A percentile compares a stretch with the other conserved stretches of the same genome.
phyloP scores from a whole-genome alignment of 2,113 vertebrate species.

The Bubo blakistoni region DNA sequence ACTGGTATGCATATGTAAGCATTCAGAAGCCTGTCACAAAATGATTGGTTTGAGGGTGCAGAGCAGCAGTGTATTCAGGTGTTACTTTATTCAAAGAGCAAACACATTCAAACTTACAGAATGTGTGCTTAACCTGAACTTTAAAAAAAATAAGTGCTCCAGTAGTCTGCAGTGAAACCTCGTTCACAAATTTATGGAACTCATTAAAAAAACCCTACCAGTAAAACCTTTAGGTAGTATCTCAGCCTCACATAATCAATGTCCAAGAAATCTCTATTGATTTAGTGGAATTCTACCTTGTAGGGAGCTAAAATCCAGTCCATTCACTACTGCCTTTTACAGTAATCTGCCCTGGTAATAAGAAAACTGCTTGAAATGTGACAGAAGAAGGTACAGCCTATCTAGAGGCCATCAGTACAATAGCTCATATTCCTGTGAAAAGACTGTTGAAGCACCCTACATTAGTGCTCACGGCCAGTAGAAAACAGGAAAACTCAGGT shows the following conservation, averaged over 20 bases:
- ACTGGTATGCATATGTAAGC: not conserved
- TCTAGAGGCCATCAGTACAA: not conserved
- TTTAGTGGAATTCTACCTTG: not conserved
- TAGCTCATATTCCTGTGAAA: not conserved
- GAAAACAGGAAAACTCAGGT: constrained; percentile 10
- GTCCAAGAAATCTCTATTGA: not conserved
- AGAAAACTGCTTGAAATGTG: not conserved
- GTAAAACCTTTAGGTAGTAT: not conserved
- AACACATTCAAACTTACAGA: not conserved
- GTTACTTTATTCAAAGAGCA: constrained; percentile 2
- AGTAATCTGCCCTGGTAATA: not conserved
- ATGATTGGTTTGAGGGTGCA: not conserved
- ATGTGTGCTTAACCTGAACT: not conserved
- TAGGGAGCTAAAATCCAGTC: not conserved
- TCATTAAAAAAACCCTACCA: not conserved
- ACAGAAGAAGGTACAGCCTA: not conserved
- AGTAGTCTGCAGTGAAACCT: not conserved
- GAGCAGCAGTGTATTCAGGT: not conserved
- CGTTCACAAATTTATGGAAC: not conserved
- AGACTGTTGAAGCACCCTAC: not conserved
- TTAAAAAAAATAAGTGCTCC: not conserved
- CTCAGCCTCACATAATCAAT: not conserved
- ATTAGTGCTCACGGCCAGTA: not conserved
- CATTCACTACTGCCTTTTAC: not conserved
- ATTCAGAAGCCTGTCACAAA: not conserved